Evolutionary conservation across 2,797 vertebrate genomes (phyloP), one percentile per base, ranked within the genome.

Genomic region (Oreochromis grahami): DNA sequence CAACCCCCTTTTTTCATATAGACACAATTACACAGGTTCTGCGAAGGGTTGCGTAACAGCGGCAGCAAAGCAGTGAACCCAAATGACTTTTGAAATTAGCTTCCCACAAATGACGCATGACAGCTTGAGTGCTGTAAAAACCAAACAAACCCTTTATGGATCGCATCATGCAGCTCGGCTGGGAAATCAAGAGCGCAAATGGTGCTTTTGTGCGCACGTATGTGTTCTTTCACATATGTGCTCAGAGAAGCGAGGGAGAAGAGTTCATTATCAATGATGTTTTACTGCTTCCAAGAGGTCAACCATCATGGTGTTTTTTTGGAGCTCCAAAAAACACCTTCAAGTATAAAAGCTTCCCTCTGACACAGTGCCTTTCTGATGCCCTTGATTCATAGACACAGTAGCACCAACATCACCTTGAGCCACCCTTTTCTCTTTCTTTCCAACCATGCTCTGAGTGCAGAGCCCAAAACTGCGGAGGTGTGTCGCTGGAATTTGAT

Each of bases 71-170:
- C 56, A 2, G 43, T 72, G 86, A 89, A 91, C 88, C 91, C 70
- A 32, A 80, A 87, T 84, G 77, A 91, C 88, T 92, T 93, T 78
- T 85, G 81, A 88, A 91, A 94, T 93, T 58, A 89, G 86, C 91
- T 91, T 94, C 83, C 86, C 76, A 90, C 88, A 93, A 94, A 92
- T 90, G 91, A 95, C 50, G 78, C 91, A 92, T 77, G 85, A 81
- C 85, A 91, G 86, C 93, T 89, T 84, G 91, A 92, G 91, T 90
- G 93, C 89, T 87, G 86, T 92, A 91, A 91, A 92, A 89, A 89
- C 72, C 82, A 85, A 88, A 83, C 86, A 76, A 82, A 88, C 63
- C 45, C 83, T 88, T 92, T 77, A 84, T 84, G 86, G 89, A 86
- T 85, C 15, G 12, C 55, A 85, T 86, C 63, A 19, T 21, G 63